Base-by-base conservation (phyloP, 2,797 vertebrate genomes). In the Microctenopoma steveboyesi region DNA sequence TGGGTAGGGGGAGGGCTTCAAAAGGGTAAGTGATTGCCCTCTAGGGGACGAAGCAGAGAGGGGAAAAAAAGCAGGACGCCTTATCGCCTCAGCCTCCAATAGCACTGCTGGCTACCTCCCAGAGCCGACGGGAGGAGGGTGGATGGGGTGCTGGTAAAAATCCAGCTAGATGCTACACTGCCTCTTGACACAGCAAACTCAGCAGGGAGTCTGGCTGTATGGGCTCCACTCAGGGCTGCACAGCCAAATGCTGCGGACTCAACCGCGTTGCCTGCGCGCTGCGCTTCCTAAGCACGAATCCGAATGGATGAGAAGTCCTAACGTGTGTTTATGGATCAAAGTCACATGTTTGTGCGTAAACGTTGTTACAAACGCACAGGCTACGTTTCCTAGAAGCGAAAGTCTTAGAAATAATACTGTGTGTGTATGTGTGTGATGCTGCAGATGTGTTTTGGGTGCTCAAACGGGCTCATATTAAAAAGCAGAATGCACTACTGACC, bases 1-100 rank as follows among this genome's bases (percentile, higher is more conserved):
- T 86, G 81, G 82, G 87, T 88, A 86, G 90, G 91, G 90, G 93
- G 86, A 89, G 88, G 87, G 91, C 87, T 91, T 90, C 92, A 89
- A 91, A 92, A 87, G 93, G 91, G 92, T 91, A 92, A 91, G 92
- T 93, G 92, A 94, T 95, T 94, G 94, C 94, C 94, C 94, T 93
- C 94, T 94, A 95, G 93, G 93, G 94, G 93, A 93, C 86, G 86
- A 87, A 91, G 87, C 88, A 79, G 82, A 92, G 85, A 86, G 79
- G 69, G 64, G 73, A 61, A 69, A 77, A 82, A 81, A 88, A 86
- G 76, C 79, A 91, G 89, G 88, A 86, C 81, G 87, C 85, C 88
- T 93, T 91, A 92, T 90, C 92, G 81, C 86, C 85, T 86, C 82
- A 83, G 85, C 88, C 90, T 91, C 86, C 86, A 91, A 88, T 81